Conservation (phyloP, 2,113 vertebrate genomes). For the Columba janthina region DNA sequence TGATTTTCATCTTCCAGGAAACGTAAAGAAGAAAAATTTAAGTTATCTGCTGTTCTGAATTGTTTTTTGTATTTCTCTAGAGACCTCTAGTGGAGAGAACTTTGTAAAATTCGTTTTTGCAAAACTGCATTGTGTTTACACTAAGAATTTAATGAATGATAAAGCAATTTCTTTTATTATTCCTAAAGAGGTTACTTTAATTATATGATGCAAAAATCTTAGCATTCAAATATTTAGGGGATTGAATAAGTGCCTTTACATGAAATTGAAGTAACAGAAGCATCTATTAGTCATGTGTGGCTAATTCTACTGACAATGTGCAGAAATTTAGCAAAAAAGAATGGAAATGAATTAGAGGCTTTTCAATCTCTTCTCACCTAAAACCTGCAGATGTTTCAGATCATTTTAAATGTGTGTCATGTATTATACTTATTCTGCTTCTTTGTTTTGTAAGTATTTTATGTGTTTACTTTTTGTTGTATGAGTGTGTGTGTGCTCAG, state of each 20-base stretch:
- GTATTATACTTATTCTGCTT: background rate
- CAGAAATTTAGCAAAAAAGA: background rate
- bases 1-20: background rate
- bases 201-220: background rate
- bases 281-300: background rate
- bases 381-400: background rate
- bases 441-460: background rate
- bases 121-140: background rate
- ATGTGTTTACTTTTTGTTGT: background rate
- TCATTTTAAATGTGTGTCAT: background rate
- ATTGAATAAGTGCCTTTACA: background rate
- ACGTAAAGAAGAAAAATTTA: background rate
- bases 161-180: background rate
- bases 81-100: conserved; percentile 78
- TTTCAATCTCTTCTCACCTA: background rate
- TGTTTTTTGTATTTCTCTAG: conserved; percentile 67
- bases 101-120: background rate
- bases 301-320: background rate
- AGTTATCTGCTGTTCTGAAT: background rate
- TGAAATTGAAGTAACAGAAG: background rate
- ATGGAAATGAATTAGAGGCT: background rate
- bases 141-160: background rate
- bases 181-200: background rate
- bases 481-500: background rate
- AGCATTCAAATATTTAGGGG: background rate